Evolutionary conservation across 2,797 vertebrate genomes (phyloP), one percentile per base, ranked within the genome.

Genomic region (Heteromormyrus szaboi): DNA sequence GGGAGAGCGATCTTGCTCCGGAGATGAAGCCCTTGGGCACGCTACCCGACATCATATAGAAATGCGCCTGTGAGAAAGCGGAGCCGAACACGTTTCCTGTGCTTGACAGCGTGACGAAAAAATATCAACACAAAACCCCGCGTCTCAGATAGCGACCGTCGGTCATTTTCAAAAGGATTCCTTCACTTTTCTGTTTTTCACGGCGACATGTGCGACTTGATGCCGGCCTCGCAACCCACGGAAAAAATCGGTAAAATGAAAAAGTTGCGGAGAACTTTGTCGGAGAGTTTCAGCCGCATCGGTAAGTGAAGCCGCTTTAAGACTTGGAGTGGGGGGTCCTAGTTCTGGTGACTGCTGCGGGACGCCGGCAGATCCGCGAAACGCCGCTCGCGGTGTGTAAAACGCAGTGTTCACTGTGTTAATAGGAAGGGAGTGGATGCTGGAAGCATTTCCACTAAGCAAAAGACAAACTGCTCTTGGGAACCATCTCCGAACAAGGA

Each of bases 231-330:
- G 54, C 96, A 97, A 93, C 94, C 97, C 59, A 91, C 94, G 29
- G 96, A 97, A 94, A 97, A 97, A 93, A 96, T 96, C 87, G 95
- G 97, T 94, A 98, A 95, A 94, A 99, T 99, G 98, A 98, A 98
- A 96, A 99, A 99, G 97, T 97, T 99, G 93, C 94, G 98, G 93
- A 96, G 98, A 98, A 99, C 98, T 98, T 97, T 99, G 92, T 99
- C 98, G 0, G 98, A 99, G 94, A 99, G 98, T 97, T 99, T 99
- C 95, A 96, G 97, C 91, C 96, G 97, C 88, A 96, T 98, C 14
- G 97, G 98, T 99, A 94, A 98, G 98, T 91, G 8, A 11, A 62
- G 29, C 29, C 44, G 46, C 22, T 19, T 76, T 76, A 22, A 4
- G 2, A 51, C 17, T 37, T 37, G 1, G 37, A 14, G 12, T 7